phyloP scores from a whole-genome alignment of 1,140 invertebrate genomes.

The Pseudomyrmex pallidus region DNA sequence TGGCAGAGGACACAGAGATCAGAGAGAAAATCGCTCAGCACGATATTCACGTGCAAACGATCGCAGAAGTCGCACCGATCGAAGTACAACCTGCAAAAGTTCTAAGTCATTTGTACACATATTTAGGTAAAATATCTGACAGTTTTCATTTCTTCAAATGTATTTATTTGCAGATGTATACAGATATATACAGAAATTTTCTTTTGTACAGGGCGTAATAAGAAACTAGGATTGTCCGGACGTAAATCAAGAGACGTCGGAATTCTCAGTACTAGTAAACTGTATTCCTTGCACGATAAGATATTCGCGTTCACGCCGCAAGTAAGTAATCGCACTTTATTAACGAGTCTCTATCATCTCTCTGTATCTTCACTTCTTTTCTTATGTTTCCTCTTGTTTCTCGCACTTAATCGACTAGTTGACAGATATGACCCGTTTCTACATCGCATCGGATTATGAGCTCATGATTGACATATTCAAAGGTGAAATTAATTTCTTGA shows the following conservation, averaged over 20 bases:
- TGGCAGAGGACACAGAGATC: slow-evolving; percentile 97
- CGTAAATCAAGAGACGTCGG: slow-evolving; percentile 98
- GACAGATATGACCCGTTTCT: slow-evolving; percentile 97
- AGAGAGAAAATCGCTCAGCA: slow-evolving; percentile 94
- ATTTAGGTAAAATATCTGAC: slow-evolving; percentile 89
- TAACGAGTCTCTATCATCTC: slow-evolving; percentile 1
- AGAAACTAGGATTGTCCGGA: slow-evolving; percentile 96
- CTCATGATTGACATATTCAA: slow-evolving; percentile 98
- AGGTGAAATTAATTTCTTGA: slow-evolving; percentile 98
- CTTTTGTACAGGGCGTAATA: slow-evolving; percentile 90
- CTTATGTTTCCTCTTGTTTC: slow-evolving; percentile 70
- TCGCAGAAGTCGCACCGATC: slow-evolving; percentile 96
- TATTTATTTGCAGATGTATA: neutral
- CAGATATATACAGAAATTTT: neutral
- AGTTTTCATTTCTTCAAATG: neutral
- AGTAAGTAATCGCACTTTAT: slow-evolving; percentile 86
- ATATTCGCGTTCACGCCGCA: slow-evolving; percentile 99
- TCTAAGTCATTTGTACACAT: slow-evolving; percentile 97
- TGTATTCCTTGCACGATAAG: slow-evolving; percentile 97
- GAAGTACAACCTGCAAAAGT: slow-evolving; percentile 98
- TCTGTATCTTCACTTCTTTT: slow-evolving; percentile 66
- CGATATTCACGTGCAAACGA: slow-evolving; percentile 97
- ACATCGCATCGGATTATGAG: slow-evolving; percentile 98
- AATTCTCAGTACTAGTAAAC: slow-evolving; percentile 98
- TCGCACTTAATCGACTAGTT: slow-evolving; percentile 89